A percentile compares a stretch with the other conserved stretches of the same genome.
These are phyloP conservation scores for Drosophila nebulosa DNA, from an alignment of 1,140 invertebrate species.

Conservation along the genomic window DNA sequence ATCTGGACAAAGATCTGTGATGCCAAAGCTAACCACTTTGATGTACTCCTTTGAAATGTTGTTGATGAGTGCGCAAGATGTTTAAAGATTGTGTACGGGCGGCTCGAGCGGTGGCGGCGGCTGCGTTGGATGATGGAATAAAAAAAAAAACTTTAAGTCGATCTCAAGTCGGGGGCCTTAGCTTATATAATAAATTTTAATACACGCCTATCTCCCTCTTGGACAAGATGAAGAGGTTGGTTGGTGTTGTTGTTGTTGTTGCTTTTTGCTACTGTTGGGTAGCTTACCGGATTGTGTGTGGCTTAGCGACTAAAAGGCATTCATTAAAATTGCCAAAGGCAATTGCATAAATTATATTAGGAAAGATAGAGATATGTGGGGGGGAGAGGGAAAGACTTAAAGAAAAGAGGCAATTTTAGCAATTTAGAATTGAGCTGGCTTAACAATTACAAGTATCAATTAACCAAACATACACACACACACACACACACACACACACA, in stretches of 20 bases:
- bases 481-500: constrained; percentile 6
- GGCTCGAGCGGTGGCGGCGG: constrained; percentile 10
- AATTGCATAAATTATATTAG: constrained; percentile 53
- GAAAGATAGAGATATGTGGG: constrained; percentile 1
- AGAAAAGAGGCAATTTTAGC: constrained; percentile 21
- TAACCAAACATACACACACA: constrained; percentile 42
- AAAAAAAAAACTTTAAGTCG: neutral
- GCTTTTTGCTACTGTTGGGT: neutral
- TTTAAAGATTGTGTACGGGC: constrained; percentile 61
- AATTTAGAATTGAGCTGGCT: constrained; percentile 3
- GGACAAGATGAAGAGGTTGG: constrained; percentile 36
- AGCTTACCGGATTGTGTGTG: constrained; percentile 27
- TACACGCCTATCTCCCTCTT: constrained; percentile 55
- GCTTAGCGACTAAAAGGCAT: constrained; percentile 60
- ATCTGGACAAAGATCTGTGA: constrained; percentile 4
- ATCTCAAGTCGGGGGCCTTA: constrained; percentile 5
- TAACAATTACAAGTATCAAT: constrained; percentile 61
- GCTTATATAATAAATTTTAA: constrained; percentile 77
- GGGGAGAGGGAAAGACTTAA: neutral
- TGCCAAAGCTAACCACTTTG: constrained; percentile 49
- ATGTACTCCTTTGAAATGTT: constrained; percentile 70
- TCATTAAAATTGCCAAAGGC: constrained; percentile 48
- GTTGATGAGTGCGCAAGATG: constrained; percentile 73
- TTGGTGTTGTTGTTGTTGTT: constrained; percentile 2
- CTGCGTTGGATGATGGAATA: too few species aligned